Evolutionary conservation across 2,797 vertebrate species (phyloP).

Genomic region (Microctenopoma steveboyesi): DNA sequence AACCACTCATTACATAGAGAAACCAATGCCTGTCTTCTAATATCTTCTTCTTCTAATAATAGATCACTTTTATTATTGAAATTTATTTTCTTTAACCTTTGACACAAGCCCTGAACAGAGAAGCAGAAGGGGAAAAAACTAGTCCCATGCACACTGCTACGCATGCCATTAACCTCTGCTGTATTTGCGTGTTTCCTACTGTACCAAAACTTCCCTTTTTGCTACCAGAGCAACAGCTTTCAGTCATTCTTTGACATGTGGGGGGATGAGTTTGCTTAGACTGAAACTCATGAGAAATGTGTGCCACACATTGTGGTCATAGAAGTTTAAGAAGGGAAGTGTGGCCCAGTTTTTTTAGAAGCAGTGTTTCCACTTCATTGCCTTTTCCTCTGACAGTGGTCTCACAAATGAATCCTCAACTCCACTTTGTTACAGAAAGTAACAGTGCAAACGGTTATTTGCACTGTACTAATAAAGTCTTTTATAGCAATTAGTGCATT

Average conservation of each 20-base stretch:
- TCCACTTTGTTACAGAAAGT: too few species aligned
- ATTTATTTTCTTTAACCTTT: background rate
- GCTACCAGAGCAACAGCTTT: background rate
- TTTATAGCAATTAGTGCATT: too few species aligned
- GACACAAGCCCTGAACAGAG: background rate
- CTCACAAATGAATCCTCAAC: too few species aligned
- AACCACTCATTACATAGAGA: too few species aligned
- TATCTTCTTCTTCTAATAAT: background rate
- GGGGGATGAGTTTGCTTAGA: background rate
- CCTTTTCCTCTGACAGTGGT: background rate
- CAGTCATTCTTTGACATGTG: background rate
- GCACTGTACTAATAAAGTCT: too few species aligned
- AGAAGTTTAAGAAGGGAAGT: conserved; percentile 27
- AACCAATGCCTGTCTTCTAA: background rate
- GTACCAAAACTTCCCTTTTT: conserved; percentile 26
- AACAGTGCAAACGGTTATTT: too few species aligned
- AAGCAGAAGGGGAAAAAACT: background rate
- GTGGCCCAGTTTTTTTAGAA: conserved; percentile 34
- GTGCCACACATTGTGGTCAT: conserved; percentile 6
- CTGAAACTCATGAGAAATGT: conserved; percentile 11
- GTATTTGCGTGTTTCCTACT: background rate
- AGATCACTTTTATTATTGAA: background rate
- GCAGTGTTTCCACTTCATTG: conserved; percentile 30
- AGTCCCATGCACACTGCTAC: background rate
- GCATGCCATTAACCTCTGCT: background rate